Conservation (phyloP, 2,888 invertebrate genomes). For the Ferdinandea cuprea region DNA sequence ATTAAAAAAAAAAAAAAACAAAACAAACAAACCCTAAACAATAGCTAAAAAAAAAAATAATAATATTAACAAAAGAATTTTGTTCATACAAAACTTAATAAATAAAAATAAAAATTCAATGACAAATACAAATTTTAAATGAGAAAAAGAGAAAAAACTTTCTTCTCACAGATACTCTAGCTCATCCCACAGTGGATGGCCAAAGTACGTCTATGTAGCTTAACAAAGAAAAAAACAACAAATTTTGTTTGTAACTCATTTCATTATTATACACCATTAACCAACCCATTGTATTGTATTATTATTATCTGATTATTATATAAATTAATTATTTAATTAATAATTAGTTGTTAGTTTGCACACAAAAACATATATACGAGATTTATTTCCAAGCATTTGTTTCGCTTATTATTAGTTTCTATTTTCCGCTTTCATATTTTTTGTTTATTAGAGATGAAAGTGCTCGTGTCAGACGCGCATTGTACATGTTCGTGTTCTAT, state of each 20-base stretch:
- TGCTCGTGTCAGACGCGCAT: no score
- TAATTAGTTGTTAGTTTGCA: conserved; percentile 73
- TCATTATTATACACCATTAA: conserved; percentile 63
- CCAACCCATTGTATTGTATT: conserved; percentile 71
- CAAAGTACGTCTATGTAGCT: conserved; percentile 49
- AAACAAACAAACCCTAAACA: conserved; percentile 22
- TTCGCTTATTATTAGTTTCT: not conserved
- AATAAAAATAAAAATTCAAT: conserved; percentile 22
- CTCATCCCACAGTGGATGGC: conserved; percentile 8
- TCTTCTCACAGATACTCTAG: conserved; percentile 16
- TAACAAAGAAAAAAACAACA: conserved; percentile 58
- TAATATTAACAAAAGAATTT: conserved; percentile 27
- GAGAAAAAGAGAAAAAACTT: conserved; percentile 11
- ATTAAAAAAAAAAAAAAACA: conserved; percentile 35
- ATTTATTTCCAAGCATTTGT: conserved; percentile 20
- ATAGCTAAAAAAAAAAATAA: conserved; percentile 43
- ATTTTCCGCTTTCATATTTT: not conserved
- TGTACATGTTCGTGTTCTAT: no score
- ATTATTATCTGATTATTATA: conserved; percentile 71
- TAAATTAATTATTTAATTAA: conserved; percentile 72
- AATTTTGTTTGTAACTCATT: conserved; percentile 62
- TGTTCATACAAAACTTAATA: conserved; percentile 34
- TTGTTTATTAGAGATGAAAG: not conserved
- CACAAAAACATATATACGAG: conserved; percentile 23
- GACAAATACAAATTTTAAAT: conserved; percentile 53